Percentiles rank a stretch among this genome's conserved stretches.
Evolutionary conservation across 1,140 invertebrate species (phyloP).

Genomic region (Drosophila chauvacae): DNA sequence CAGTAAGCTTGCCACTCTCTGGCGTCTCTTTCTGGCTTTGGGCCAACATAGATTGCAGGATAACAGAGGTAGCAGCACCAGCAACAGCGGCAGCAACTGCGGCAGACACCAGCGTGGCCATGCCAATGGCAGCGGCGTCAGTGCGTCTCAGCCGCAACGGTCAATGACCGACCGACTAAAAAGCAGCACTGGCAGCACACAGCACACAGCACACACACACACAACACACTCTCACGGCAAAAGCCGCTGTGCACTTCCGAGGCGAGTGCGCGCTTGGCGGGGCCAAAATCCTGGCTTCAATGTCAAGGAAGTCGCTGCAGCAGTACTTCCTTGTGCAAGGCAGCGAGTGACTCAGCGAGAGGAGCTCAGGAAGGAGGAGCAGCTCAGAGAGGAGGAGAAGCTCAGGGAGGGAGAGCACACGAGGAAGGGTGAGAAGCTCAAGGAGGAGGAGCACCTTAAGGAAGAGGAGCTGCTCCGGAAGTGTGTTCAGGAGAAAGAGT

Average conservation of each 20-base stretch:
- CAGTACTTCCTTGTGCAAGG: slow-evolving; percentile 68
- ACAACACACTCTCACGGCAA: slow-evolving; percentile 10
- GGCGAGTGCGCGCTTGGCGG: slow-evolving; percentile 48
- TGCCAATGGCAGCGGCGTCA: slow-evolving; percentile 78
- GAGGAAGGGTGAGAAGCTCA: too few species aligned
- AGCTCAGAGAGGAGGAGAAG: too few species aligned
- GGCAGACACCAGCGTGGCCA: slow-evolving; percentile 42
- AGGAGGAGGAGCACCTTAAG: too few species aligned
- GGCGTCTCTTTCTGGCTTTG: slow-evolving; percentile 31
- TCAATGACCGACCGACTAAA: slow-evolving; percentile 84
- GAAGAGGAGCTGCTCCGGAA: background rate
- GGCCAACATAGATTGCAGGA: slow-evolving; percentile 59
- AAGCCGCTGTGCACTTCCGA: slow-evolving; percentile 59
- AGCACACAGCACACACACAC: slow-evolving; percentile 10
- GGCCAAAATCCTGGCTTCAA: slow-evolving; percentile 77
- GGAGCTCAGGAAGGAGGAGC: background rate
- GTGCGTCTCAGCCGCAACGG: slow-evolving; percentile 79
- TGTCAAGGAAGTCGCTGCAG: slow-evolving; percentile 76
- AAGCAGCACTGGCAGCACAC: slow-evolving; percentile 56
- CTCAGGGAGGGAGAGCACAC: too few species aligned
- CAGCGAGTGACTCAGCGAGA: slow-evolving; percentile 36
- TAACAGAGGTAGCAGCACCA: slow-evolving; percentile 38
- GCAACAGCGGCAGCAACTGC: slow-evolving; percentile 16
- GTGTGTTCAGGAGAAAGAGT: background rate
- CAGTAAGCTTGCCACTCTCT: slow-evolving; percentile 35